These are phyloP conservation scores for Typhlichthys eigenmanni DNA, from an alignment of 2,797 vertebrate genomes.

Conservation along the genomic window DNA sequence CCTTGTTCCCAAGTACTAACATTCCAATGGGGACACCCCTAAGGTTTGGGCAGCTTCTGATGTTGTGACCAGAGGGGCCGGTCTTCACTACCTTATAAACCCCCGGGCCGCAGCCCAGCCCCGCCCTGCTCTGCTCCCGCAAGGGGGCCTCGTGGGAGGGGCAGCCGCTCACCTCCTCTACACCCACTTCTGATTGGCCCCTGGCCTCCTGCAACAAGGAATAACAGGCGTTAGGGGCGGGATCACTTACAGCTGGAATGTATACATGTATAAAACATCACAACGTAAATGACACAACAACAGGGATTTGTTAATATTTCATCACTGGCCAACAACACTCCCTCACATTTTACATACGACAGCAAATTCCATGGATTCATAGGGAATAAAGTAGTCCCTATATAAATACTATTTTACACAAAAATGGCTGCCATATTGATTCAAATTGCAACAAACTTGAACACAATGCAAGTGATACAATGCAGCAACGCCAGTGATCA, in stretches of 20 bases:
- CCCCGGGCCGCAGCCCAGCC: conserved; percentile 93
- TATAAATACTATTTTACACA: not conserved
- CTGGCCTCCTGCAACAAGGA: conserved; percentile 91
- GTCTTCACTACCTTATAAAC: conserved; percentile 99
- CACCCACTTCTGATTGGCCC: conserved; percentile 91
- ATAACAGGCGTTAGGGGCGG: conserved; percentile 65
- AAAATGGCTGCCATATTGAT: conserved; percentile 5
- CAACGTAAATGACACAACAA: too few species aligned
- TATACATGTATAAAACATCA: too few species aligned
- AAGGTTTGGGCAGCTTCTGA: conserved; percentile 99
- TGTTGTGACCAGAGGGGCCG: conserved; percentile 99
- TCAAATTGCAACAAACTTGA: conserved; percentile 10
- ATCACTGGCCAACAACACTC: not conserved
- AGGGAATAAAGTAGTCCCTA: not conserved
- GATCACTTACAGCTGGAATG: conserved; percentile 1
- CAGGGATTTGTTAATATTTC: not conserved
- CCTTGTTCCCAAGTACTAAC: conserved; percentile 99
- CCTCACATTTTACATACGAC: not conserved
- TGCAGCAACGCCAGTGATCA: conserved; percentile 8
- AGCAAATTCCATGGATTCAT: not conserved
- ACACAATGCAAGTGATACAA: conserved; percentile 17
- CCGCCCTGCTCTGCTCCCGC: conserved; percentile 88
- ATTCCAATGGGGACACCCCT: conserved; percentile 99
- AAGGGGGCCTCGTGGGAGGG: conserved; percentile 90
- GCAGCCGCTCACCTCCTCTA: conserved; percentile 93